Conservation (phyloP, 2,888 invertebrate genomes). For the Cheilosia soror region DNA sequence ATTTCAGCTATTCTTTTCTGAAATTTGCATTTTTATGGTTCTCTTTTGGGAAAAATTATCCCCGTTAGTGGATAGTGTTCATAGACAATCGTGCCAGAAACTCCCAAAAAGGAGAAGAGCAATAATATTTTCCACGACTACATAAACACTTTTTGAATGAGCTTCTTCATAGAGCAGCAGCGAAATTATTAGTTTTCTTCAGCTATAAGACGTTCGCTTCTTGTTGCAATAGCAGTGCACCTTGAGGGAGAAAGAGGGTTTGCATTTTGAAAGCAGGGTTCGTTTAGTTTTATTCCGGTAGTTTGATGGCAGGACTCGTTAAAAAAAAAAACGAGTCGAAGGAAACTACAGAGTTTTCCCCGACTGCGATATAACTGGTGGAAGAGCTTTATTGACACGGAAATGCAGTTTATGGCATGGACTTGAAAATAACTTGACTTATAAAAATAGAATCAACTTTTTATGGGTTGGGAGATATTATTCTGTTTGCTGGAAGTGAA, state of each 20-base stretch:
- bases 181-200: too few species aligned
- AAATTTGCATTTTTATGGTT: constrained; percentile 37
- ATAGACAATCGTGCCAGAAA: background rate
- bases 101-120: background rate
- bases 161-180: too few species aligned
- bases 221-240: constrained; percentile 1
- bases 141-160: too few species aligned
- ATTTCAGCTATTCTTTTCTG: background rate
- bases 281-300: constrained; percentile 20
- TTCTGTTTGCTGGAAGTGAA: background rate
- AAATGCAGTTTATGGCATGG: constrained; percentile 10
- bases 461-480: background rate
- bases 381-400: constrained; percentile 15
- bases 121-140: background rate
- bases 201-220: too few species aligned
- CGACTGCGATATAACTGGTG: background rate
- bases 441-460: constrained; percentile 1
- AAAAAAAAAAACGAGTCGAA: constrained; percentile 1
- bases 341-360: background rate
- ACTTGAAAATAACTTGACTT: constrained; percentile 1
- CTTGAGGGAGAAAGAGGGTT: background rate
- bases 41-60: background rate
- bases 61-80: background rate
- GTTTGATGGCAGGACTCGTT: background rate
- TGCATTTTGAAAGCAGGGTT: background rate